Evolutionary conservation across 2,113 vertebrate species (phyloP).

Genomic region (Callorhinus ursinus): DNA sequence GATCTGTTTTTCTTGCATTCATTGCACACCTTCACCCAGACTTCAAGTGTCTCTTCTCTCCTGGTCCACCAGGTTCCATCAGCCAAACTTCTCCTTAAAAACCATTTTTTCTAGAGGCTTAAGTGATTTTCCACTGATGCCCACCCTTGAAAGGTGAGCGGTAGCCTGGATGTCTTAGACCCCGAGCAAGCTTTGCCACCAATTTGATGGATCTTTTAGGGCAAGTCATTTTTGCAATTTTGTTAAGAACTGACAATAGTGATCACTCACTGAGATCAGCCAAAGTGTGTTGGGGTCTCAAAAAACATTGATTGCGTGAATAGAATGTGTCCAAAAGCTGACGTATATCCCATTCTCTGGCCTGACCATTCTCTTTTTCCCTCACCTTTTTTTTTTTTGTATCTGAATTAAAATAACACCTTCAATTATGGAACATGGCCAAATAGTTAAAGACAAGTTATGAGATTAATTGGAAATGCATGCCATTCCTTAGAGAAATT

Average conservation of each 20-base stretch:
- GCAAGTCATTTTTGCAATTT: slow-evolving; percentile 19
- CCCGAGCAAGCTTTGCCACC: not conserved
- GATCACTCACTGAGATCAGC: not conserved
- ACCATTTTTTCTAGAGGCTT: not conserved
- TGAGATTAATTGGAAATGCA: slow-evolving; percentile 61
- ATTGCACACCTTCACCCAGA: not conserved
- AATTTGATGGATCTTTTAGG: slow-evolving; percentile 30
- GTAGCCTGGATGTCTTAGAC: not conserved
- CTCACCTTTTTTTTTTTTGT: not conserved
- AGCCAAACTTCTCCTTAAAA: not conserved
- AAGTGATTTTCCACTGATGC: not conserved
- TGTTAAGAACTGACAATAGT: slow-evolving; percentile 33
- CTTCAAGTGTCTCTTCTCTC: not conserved
- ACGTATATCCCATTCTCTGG: not conserved
- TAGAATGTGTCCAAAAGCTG: slow-evolving; percentile 22
- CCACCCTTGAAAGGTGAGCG: not conserved
- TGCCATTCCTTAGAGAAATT: slow-evolving; percentile 57
- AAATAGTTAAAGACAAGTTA: slow-evolving; percentile 56
- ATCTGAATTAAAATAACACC: slow-evolving; percentile 61
- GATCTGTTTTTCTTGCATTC: not conserved
- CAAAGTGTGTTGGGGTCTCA: not conserved
- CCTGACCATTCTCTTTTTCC: not conserved
- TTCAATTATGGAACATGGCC: slow-evolving; percentile 34
- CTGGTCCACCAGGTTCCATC: not conserved
- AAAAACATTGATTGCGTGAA: not conserved